Base-by-base conservation (phyloP, 92 coral and sea anemone genomes). In the Epizoanthus fatuus region DNA sequence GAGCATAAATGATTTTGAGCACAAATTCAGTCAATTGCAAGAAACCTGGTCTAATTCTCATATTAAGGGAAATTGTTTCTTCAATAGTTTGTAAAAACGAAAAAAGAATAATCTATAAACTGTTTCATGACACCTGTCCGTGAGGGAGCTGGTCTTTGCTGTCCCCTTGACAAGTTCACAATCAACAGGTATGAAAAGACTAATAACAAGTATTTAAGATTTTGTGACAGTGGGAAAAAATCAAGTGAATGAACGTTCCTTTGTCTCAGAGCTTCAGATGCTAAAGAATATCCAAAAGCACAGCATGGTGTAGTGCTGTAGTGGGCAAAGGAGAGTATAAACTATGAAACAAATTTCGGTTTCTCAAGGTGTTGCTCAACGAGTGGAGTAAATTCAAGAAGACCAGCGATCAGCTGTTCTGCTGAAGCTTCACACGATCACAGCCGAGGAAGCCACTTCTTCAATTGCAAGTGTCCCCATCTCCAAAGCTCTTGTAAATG, bases 101-200 rank as follows among this genome's bases (percentile, higher is more conserved):
- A 84, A 53, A 62, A 57, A 3, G n/a, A 19, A 52, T 51, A 84
- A 58, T 60, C 71, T 54, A 71, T 55, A 39, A 55, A 81, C 32
- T 79, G 80, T 57, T 86, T 79, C 38, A 84, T 78, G 42, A 57
- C 81, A 38, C 68, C 79, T 25, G 93, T 69, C 16, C 90, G 84
- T 10, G 81, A 85, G 80, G 59, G 86, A 79, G 90, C 83, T 16
- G 90, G 90, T 62, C 74, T 90, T 7, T 79, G 83, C 45, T 85
- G 86, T 72, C 87, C 93, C 11, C 93, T 83, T 20, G 83, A 15
- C 29, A 49, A 58, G 29, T 89, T 89, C 38, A 89, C 86, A 3
- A 84, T 86, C 17, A 89, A 89, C 40, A 72, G 69, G 25, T 89
- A 89, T n/a, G 86, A 89, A 35, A 12, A 85, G 16, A 85, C 81